Evolutionary conservation across 2,888 invertebrate genomes (phyloP).

Genomic region (Mythimna impura): DNA sequence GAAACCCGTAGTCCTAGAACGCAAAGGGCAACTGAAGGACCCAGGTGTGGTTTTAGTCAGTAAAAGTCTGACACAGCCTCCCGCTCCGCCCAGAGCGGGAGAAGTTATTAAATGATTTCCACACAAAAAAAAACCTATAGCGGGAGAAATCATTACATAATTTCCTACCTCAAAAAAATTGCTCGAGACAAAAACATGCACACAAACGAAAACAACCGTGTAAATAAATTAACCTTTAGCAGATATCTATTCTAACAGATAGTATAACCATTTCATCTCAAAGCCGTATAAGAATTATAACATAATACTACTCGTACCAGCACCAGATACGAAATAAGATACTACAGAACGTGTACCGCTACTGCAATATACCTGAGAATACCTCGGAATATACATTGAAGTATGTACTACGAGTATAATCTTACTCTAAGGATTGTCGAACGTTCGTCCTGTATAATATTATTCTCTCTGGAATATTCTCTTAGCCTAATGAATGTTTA

Average conservation of each 20-base stretch:
- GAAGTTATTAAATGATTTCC: too few species aligned
- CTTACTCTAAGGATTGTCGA: slow-evolving; percentile 43
- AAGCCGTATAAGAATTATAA: slow-evolving; percentile 31
- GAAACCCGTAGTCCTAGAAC: too few species aligned
- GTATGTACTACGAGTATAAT: slow-evolving; percentile 34
- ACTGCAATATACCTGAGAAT: slow-evolving; percentile 42
- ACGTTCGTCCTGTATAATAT: slow-evolving; percentile 37
- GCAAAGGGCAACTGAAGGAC: too few species aligned
- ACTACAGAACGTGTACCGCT: slow-evolving; percentile 38
- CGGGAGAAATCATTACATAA: too few species aligned
- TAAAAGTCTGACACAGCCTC: too few species aligned
- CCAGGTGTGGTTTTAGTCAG: too few species aligned
- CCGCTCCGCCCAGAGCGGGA: too few species aligned
- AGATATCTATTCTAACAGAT: slow-evolving; percentile 25
- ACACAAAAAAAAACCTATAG: too few species aligned
- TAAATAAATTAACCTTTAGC: neutral
- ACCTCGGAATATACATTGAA: slow-evolving; percentile 25
- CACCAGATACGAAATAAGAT: slow-evolving; percentile 50
- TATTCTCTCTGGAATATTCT: slow-evolving; percentile 50
- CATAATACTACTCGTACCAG: slow-evolving; percentile 22
- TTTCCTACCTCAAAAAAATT: too few species aligned
- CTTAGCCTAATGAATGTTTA: slow-evolving; percentile 49
- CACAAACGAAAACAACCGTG: neutral
- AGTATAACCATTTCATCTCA: slow-evolving; percentile 25
- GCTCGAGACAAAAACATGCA: too few species aligned